A percentile compares a stretch with the other conserved stretches of the same genome.
These are phyloP conservation scores for Gambusia holbrooki DNA, from an alignment of 2,113 vertebrate species.

Conservation along the genomic window DNA sequence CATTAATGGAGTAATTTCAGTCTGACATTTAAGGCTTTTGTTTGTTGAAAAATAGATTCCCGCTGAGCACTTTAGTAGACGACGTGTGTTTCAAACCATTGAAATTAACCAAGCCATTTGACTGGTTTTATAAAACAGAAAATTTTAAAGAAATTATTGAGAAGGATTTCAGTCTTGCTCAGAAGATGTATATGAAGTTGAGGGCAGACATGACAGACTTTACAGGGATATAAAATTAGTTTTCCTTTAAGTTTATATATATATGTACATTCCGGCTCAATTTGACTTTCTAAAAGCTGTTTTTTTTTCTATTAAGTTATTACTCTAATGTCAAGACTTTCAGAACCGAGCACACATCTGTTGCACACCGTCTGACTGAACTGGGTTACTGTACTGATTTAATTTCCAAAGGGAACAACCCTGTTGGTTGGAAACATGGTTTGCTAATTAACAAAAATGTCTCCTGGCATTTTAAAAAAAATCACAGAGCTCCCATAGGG, in stretches of 20 bases:
- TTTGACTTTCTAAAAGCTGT: background rate
- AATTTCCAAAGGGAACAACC: constrained; percentile 72
- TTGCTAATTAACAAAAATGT: constrained; percentile 75
- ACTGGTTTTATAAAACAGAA: background rate
- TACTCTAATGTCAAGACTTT: constrained; percentile 20
- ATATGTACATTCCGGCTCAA: background rate
- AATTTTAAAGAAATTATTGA: background rate
- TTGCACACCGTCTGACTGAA: constrained; percentile 59
- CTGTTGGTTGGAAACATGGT: constrained; percentile 59
- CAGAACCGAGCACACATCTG: constrained; percentile 5
- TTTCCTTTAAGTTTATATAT: no score
- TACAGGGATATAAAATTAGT: no score
- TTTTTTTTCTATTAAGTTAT: constrained; percentile 7
- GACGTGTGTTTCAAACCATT: background rate
- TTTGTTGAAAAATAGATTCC: background rate
- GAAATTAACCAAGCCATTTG: background rate
- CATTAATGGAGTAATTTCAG: background rate
- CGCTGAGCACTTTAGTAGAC: background rate
- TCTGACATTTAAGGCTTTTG: background rate
- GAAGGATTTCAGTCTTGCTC: background rate
- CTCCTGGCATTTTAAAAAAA: constrained; percentile 67
- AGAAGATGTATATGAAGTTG: no score
- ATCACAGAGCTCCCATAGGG: constrained; percentile 51
- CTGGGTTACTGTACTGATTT: constrained; percentile 73
- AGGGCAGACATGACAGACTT: no score